Percentiles rank a stretch among this genome's conserved stretches.
These are phyloP conservation scores for Bostrychus sinensis DNA, from an alignment of 2,113 vertebrate genomes.

Conservation along the genomic window DNA sequence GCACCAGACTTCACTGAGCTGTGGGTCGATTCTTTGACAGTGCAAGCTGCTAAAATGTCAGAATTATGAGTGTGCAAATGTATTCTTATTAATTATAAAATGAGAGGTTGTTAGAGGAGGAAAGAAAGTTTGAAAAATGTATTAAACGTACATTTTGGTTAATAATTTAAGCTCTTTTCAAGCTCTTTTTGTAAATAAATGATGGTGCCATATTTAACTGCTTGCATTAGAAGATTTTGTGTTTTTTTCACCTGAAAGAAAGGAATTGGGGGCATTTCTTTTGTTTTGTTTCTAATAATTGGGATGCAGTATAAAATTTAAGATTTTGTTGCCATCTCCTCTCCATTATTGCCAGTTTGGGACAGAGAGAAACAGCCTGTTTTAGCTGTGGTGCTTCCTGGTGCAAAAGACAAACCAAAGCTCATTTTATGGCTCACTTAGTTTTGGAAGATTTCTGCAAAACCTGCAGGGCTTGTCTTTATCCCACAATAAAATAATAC, in stretches of 20 bases:
- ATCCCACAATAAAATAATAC: too few species aligned
- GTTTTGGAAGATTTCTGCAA: not conserved
- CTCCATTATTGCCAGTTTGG: slow-evolving; percentile 74
- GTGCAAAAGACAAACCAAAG: slow-evolving; percentile 19
- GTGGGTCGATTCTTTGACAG: slow-evolving; percentile 24
- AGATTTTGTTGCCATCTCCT: slow-evolving; percentile 83
- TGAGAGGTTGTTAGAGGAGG: slow-evolving; percentile 54
- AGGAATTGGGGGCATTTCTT: slow-evolving; percentile 30
- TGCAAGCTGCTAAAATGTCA: slow-evolving; percentile 28
- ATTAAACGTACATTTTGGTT: slow-evolving; percentile 73
- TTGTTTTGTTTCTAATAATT: slow-evolving; percentile 33
- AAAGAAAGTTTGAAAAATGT: slow-evolving; percentile 68
- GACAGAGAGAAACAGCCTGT: slow-evolving; percentile 65
- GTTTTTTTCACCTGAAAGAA: slow-evolving; percentile 44
- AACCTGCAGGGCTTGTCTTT: too few species aligned
- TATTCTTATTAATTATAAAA: slow-evolving; percentile 74
- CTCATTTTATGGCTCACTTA: not conserved
- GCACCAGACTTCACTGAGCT: slow-evolving; percentile 34
- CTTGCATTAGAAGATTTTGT: slow-evolving; percentile 62
- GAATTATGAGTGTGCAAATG: slow-evolving; percentile 60
- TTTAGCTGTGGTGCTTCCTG: slow-evolving; percentile 51
- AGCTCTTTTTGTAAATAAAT: slow-evolving; percentile 73
- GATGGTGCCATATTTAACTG: slow-evolving; percentile 69
- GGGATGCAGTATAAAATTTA: slow-evolving; percentile 68
- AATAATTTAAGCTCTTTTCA: slow-evolving; percentile 73